A percentile compares a stretch with the other conserved stretches of the same genome.
Evolutionary conservation across 1,140 invertebrate species (phyloP).

Genomic region (Anadara kagoshimensis): DNA sequence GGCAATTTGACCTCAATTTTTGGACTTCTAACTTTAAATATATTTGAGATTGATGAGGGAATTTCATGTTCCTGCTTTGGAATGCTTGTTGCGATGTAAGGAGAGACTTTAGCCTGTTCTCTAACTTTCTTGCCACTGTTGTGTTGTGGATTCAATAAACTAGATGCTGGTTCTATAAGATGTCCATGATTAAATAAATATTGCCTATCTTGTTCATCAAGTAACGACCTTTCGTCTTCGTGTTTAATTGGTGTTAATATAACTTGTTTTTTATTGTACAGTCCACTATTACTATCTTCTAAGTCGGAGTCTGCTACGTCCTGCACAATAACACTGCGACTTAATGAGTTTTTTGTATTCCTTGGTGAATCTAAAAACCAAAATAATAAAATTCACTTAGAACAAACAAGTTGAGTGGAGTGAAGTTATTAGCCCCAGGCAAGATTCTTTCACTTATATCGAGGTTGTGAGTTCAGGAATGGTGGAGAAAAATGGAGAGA

Average conservation of each 20-base stretch:
- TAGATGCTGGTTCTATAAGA: slow-evolving; percentile 19
- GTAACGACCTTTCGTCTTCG: slow-evolving; percentile 49
- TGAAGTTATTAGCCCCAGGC: no score
- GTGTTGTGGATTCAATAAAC: slow-evolving; percentile 5
- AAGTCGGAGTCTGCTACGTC: slow-evolving; percentile 81
- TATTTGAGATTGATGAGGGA: slow-evolving; percentile 20
- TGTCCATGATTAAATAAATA: not conserved
- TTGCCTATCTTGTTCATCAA: slow-evolving; percentile 28
- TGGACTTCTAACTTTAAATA: slow-evolving; percentile 48
- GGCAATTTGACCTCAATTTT: slow-evolving; percentile 55
- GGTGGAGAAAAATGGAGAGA: no score
- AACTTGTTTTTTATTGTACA: slow-evolving; percentile 44
- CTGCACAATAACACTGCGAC: slow-evolving; percentile 84
- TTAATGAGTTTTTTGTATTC: slow-evolving; percentile 72
- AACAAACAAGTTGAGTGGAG: no score
- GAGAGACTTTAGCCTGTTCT: slow-evolving; percentile 63
- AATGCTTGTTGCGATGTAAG: slow-evolving; percentile 50
- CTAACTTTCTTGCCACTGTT: slow-evolving; percentile 30
- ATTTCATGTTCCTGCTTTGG: slow-evolving; percentile 56
- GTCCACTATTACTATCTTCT: slow-evolving; percentile 67
- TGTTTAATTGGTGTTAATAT: slow-evolving; percentile 64
- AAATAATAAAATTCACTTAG: not conserved
- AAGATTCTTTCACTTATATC: no score
- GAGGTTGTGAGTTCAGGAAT: no score
- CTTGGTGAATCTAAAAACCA: slow-evolving; percentile 37